These are phyloP conservation scores for Gryllus longicercus DNA, from an alignment of 2,888 invertebrate genomes.

Conservation along the genomic window DNA sequence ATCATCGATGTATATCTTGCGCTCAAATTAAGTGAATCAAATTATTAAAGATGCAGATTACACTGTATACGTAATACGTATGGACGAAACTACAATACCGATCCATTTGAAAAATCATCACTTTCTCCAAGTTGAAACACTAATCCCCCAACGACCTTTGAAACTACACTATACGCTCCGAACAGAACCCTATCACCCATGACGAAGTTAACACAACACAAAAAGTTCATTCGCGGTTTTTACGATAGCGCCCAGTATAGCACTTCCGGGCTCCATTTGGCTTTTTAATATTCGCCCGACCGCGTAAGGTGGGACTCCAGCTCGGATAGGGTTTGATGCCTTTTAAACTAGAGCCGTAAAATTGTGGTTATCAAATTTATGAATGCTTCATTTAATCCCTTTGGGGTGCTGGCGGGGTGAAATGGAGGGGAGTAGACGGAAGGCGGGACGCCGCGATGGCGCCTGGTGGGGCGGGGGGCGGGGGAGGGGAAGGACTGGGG, in stretches of 20 bases:
- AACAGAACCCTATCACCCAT: background rate
- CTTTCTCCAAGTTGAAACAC: too few species aligned
- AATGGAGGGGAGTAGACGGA: background rate
- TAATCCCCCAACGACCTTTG: too few species aligned
- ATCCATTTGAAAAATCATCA: too few species aligned
- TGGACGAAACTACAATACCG: too few species aligned
- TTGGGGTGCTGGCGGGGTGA: background rate
- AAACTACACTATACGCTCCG: too few species aligned
- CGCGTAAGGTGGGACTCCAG: constrained; percentile 4
- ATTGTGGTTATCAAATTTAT: constrained; percentile 17
- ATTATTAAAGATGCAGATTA: too few species aligned
- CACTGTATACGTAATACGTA: too few species aligned
- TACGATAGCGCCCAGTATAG: background rate
- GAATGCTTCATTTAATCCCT: constrained; percentile 17
- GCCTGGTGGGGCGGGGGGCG: too few species aligned
- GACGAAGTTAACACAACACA: constrained; percentile 11
- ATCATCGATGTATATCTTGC: too few species aligned
- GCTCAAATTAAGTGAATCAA: too few species aligned
- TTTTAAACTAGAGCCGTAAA: constrained; percentile 17
- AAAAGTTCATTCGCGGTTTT: constrained; percentile 4
- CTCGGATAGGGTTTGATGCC: constrained; percentile 17
- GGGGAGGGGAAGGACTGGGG: too few species aligned
- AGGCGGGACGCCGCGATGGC: background rate
- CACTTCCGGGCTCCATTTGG: constrained; percentile 17
- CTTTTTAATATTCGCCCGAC: constrained; percentile 2